Base-by-base conservation (phyloP, 2,797 vertebrate species). In the Prunella strophiata region DNA sequence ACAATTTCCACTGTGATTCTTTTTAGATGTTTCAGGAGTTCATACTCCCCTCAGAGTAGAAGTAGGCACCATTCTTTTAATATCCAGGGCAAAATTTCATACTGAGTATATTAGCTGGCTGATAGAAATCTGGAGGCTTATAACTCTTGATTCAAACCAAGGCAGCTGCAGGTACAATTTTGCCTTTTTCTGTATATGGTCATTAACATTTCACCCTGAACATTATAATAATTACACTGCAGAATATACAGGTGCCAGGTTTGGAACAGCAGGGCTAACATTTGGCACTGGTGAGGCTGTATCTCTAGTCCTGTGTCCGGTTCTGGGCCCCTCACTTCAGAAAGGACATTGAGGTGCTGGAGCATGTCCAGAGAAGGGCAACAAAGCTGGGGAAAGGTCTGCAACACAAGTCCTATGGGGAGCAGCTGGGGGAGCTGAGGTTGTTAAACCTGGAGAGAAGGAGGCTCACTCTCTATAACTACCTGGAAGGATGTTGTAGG, bases 351-450 rank as follows among this genome's bases (percentile, higher is more conserved):
- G 54, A 61, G 42, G 18, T 11, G 5, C 62, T 55, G 30, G 30
- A 50, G 22, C 2, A 0, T 45, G 13, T 73, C 38, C 45, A 58
- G 29, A 52, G 23, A 17, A 52, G 17, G n/a, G 14, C 29, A 59
- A 10, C 0, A 1, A 25, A 66, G 9, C 11, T 51, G 43, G 23
- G 1, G 5, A 57, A 26, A 21, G 12, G 19, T 62, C 50, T n/a
- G 58, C 22, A 50, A 4, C n/a, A 50, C 9, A 62, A 27, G 8
- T 29, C 13, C 16, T 63, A 16, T 63, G 17, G 32, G 34, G 27
- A 45, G 20, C 1, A 3, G 23, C 16, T 22, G 11, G 2, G 30
- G 11, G 16, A 82, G 23, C 32, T 29, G 50, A 5, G 23, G 9
- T 2, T 76, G 23, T 34, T 70, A 16, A 55, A 4, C 20, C 14